Evolutionary conservation across 2,888 invertebrate species (phyloP), one percentile per base, ranked within the genome.

Genomic region (Choreutis nemorana): DNA sequence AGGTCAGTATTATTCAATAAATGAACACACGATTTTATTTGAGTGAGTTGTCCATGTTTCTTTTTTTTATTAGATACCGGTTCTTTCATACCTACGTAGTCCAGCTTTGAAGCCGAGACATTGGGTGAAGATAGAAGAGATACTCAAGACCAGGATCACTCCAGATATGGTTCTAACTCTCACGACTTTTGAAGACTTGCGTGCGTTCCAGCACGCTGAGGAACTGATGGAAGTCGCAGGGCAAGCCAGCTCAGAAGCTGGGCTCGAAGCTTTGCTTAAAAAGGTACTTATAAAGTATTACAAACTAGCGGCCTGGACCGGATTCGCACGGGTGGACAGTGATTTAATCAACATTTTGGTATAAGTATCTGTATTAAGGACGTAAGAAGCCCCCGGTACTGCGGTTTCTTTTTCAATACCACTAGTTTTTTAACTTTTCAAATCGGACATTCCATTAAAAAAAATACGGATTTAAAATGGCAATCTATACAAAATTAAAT

Each of bases 231-330:
- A 94, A 52, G 85, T 95, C 5, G 90, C 94, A 0, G 89, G 88
- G 0, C 90, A 92, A 55, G 95, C 95, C 0, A 92, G 90, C 44
- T 92, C 94, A 2, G 95, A 96, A 58, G 87, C 89, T 3, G 87
- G 89, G 4, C 79, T 95, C 7, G 94, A 95, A 63, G 68, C 73
- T 4, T 81, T 94, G 49, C 71, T 95, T 4, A 90, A 87, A 50
- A 91, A 88, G 80, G 88, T 86, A 44, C 11, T n/a, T n/a, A n/a
- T n/a, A n/a, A n/a, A n/a, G n/a, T n/a, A n/a, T n/a, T n/a, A n/a
- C n/a, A n/a, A n/a, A n/a, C n/a, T n/a, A n/a, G n/a, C n/a, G n/a
- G n/a, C n/a, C n/a, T n/a, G n/a, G n/a, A n/a, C n/a, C n/a, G n/a
- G n/a, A n/a, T n/a, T n/a, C n/a, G n/a, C n/a, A n/a, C n/a, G n/a